Evolutionary conservation across 1,140 invertebrate genomes (phyloP), one percentile per base, ranked within the genome.

Genomic region (Drosophila pseudoananassae): DNA sequence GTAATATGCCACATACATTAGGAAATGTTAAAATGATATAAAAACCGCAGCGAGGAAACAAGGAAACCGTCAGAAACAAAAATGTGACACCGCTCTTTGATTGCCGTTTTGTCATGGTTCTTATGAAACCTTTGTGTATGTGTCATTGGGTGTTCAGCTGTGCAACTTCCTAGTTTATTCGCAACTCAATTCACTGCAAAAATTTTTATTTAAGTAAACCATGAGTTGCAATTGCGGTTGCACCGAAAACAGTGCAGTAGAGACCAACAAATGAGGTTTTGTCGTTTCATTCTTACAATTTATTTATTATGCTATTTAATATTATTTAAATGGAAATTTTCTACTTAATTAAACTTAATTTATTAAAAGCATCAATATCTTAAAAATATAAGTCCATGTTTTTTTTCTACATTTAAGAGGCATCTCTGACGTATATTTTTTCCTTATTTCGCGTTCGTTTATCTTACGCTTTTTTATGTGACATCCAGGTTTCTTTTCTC

Each of bases 11-110:
- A 75, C 78, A 77, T 69, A 81, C 82, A 85, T 82, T 88, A 85
- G 82, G 83, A 85, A 85, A 85, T 71, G 82, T 88, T 85, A 75
- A 88, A 88, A 75, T 87, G 74, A 68, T 74, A 85, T 85, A 85
- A 85, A 85, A 85, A 87, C 74, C 65, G 45, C 50, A 14, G 53
- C 65, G 47, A 46, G 64, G 38, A 68, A 66, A 46, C 47, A 77
- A 63, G 52, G 82, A 66, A 84, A 77, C 77, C 85, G 80, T 55
- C 72, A 80, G 81, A 50, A 68, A 81, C 82, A 81, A 85, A 75
- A 85, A 87, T 85, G 82, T 85, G 82, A 85, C 82, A 85, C 82
- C 83, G 87, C 82, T 85, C 87, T 82, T 75, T 43, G 54, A 49
- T 45, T 70, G 57, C 63, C 69, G 68, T 78, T 73, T 78, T 78